A percentile compares a stretch with the other conserved stretches of the same genome.
Conservation (phyloP, 2,888 invertebrate genomes). For the Mesorhabditis sp. region DNA sequence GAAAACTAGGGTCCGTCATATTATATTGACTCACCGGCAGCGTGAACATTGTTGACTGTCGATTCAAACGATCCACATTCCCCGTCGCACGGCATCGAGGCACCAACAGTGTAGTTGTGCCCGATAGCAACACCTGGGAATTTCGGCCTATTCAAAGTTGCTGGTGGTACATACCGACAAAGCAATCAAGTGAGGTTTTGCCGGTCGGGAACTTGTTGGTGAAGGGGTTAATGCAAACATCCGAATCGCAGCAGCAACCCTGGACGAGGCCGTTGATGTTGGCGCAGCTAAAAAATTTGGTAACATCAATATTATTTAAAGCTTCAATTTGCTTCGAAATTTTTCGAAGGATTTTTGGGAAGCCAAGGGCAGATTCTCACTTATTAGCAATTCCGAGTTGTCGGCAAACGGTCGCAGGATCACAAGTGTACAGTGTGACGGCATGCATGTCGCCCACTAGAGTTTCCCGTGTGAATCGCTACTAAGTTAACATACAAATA, state of each 20-base stretch:
- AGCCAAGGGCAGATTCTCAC: too few relatives aligned
- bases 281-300: background rate
- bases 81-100: conserved; percentile 27
- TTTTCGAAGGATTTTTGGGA: background rate
- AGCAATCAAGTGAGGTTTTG: conserved; percentile 12
- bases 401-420: conserved; percentile 19
- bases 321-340: background rate
- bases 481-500: background rate
- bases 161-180: conserved; percentile 10
- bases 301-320: background rate
- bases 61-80: conserved; percentile 31
- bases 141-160: background rate
- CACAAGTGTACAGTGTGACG: conserved; percentile 17
- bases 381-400: conserved; percentile 7
- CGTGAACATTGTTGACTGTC: conserved; percentile 13
- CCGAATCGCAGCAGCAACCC: conserved; percentile 36
- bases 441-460: background rate
- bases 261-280: conserved; percentile 16
- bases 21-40: background rate
- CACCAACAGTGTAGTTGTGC: conserved; percentile 14
- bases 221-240: conserved; percentile 28
- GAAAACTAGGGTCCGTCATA: background rate
- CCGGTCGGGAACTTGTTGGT: background rate
- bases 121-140: background rate
- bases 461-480: background rate